These are phyloP conservation scores for Thymallus thymallus DNA, from an alignment of 2,113 vertebrate genomes.

Conservation along the genomic window DNA sequence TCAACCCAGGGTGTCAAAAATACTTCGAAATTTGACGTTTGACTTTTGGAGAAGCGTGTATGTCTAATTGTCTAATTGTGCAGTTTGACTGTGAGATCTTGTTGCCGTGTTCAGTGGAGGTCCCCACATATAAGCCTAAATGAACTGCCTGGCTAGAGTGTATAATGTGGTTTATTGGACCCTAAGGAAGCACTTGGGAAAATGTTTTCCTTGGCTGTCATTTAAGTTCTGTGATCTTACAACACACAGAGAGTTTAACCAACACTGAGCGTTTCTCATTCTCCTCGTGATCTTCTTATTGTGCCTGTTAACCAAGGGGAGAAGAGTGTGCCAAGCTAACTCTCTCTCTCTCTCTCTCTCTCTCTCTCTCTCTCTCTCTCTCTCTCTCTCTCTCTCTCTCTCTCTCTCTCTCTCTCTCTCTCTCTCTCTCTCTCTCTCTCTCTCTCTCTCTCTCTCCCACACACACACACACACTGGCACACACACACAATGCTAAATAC, in stretches of 20 bases:
- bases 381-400: too few relatives aligned
- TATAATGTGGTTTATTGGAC: constrained; percentile 65
- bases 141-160: constrained; percentile 46
- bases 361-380: too few relatives aligned
- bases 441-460: background rate
- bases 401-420: too few relatives aligned
- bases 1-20: too few relatives aligned
- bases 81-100: too few relatives aligned
- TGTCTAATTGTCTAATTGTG: too few relatives aligned
- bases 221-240: constrained; percentile 33
- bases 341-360: too few relatives aligned
- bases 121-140: constrained; percentile 34
- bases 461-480: background rate
- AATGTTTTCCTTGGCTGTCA: constrained; percentile 44
- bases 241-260: constrained; percentile 27
- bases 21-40: too few relatives aligned
- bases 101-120: constrained; percentile 21
- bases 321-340: background rate
- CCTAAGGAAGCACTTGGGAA: constrained; percentile 37
- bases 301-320: background rate
- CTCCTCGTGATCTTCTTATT: constrained; percentile 21
- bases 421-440: background rate
- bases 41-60: too few relatives aligned
- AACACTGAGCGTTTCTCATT: constrained; percentile 37
- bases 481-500: constrained; percentile 6